Conservation (phyloP, 1,140 invertebrate genomes). For the Aphaenogaster ashmeadi region DNA sequence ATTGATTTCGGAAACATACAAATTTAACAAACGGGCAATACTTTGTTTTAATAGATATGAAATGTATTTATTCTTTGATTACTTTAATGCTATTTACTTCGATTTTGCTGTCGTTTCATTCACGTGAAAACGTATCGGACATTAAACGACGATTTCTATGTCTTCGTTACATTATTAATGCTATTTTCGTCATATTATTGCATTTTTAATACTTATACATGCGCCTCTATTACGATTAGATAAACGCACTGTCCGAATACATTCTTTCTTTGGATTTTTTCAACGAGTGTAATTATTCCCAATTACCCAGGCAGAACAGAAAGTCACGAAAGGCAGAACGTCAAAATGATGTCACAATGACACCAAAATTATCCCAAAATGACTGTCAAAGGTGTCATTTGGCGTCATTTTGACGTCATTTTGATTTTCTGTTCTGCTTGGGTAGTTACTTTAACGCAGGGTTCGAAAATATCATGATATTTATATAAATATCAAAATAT, state of each 20-base stretch:
- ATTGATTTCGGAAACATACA: background rate
- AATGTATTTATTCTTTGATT: background rate
- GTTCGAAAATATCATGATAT: no score
- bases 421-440: no score
- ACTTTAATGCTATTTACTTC: background rate
- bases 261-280: background rate
- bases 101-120: background rate
- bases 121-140: background rate
- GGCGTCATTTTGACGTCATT: no score
- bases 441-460: background rate
- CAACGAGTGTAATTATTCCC: background rate
- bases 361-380: no score
- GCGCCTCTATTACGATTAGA: background rate
- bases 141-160: background rate
- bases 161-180: background rate
- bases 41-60: constrained; percentile 17
- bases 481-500: no score
- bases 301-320: background rate
- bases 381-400: no score
- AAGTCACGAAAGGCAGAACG: no score
- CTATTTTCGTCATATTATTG: background rate
- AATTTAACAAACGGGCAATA: background rate
- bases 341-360: no score
- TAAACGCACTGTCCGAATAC: background rate
- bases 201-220: background rate